These are phyloP conservation scores for Nemoura dubitans DNA, from an alignment of 2,888 invertebrate species.

Conservation along the genomic window DNA sequence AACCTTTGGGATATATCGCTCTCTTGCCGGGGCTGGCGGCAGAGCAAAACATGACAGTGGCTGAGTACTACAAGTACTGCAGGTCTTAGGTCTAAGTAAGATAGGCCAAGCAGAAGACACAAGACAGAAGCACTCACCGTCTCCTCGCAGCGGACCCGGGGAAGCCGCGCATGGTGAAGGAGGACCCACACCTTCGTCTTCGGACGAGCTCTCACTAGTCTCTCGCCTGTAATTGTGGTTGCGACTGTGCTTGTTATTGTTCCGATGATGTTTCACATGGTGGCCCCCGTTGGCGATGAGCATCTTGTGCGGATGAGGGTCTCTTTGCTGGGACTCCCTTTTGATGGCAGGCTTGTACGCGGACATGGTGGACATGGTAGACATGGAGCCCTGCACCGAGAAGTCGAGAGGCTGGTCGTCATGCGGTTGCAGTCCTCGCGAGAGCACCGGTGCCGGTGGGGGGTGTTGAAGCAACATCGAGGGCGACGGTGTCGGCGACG, in stretches of 20 bases:
- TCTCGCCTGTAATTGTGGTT: conserved; percentile 51
- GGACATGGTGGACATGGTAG: conserved; percentile 61
- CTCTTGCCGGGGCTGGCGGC: too few relatives aligned
- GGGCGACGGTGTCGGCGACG: conserved; percentile 53
- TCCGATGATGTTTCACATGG: conserved; percentile 45
- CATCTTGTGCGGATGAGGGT: conserved; percentile 58
- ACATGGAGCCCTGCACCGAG: conserved; percentile 59
- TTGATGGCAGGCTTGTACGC: conserved; percentile 60
- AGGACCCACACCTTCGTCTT: conserved; percentile 63
- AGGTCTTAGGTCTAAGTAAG: too few relatives aligned
- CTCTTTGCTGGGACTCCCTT: conserved; percentile 51
- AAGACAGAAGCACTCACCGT: conserved; percentile 60
- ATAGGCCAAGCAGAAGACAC: too few relatives aligned
- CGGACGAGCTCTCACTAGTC: conserved; percentile 60
- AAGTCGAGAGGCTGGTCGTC: conserved; percentile 76
- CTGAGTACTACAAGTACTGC: too few relatives aligned
- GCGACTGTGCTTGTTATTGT: conserved; percentile 47
- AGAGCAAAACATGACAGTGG: too few relatives aligned
- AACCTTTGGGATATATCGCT: too few relatives aligned
- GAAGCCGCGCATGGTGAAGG: conserved; percentile 58
- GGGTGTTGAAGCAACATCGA: conserved; percentile 70
- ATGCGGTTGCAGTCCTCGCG: conserved; percentile 54
- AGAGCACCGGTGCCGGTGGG: conserved; percentile 59
- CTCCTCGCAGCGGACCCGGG: conserved; percentile 59
- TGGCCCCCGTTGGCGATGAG: conserved; percentile 59